A percentile compares a stretch with the other conserved stretches of the same genome.
phyloP scores from a whole-genome alignment of 1,140 invertebrate genomes.

The Linepithema humile region DNA sequence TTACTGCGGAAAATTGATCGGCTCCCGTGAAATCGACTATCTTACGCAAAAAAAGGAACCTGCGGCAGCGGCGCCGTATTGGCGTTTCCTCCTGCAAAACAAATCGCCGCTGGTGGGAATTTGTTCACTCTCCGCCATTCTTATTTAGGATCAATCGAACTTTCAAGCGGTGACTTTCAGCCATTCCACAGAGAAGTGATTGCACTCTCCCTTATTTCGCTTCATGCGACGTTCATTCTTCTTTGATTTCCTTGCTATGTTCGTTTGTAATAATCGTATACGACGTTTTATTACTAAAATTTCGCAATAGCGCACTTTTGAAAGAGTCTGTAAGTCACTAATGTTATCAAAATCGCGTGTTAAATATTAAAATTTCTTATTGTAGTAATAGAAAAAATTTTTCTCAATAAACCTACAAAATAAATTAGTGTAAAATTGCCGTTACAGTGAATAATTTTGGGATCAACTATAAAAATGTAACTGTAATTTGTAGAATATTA shows the following conservation, averaged over 20 bases:
- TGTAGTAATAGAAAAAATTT: too few relatives aligned
- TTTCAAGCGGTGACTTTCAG: not conserved
- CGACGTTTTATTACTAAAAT: not conserved
- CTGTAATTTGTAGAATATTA: too few relatives aligned
- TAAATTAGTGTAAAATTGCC: too few relatives aligned
- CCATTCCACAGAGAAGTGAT: not conserved
- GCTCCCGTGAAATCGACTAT: constrained; percentile 25
- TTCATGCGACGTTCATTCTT: constrained; percentile 1
- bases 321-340: not conserved
- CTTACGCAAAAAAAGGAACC: constrained; percentile 16
- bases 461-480: too few relatives aligned
- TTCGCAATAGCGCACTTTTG: not conserved
- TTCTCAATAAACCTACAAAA: too few relatives aligned
- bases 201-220: not conserved
- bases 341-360: not conserved
- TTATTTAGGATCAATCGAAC: not conserved
- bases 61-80: constrained; percentile 43
- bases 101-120: not conserved
- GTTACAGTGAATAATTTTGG: too few relatives aligned
- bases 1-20: not conserved
- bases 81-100: constrained; percentile 6
- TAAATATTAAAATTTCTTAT: not conserved
- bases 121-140: not conserved
- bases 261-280: not conserved
- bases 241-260: not conserved